A percentile compares a stretch with the other conserved stretches of the same genome.
Evolutionary conservation across 2,113 vertebrate species (phyloP).

Genomic region (Chitala chitala): DNA sequence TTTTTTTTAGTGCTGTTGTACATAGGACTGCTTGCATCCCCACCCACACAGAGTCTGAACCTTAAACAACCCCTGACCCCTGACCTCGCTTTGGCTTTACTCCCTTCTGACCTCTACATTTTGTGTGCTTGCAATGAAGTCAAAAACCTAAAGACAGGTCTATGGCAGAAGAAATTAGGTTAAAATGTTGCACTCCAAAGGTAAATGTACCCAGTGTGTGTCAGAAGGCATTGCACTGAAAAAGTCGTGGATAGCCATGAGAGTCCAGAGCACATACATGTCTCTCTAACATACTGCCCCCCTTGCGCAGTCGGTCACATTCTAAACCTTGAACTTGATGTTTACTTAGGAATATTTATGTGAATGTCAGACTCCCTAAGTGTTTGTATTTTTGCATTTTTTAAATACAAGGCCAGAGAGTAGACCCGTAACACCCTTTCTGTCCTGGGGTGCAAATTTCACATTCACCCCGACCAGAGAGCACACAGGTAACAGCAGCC

Average conservation of each 20-base stretch:
- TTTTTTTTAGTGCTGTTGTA: background rate
- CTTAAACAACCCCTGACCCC: slow-evolving; percentile 10
- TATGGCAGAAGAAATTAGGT: background rate
- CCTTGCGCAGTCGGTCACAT: background rate
- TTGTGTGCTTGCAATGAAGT: background rate
- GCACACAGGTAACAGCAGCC: background rate
- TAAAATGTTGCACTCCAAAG: background rate
- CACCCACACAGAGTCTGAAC: background rate
- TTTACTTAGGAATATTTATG: background rate
- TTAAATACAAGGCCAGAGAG: background rate
- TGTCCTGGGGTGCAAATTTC: too few relatives aligned
- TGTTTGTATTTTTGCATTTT: background rate
- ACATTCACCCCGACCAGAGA: background rate
- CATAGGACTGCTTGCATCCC: background rate
- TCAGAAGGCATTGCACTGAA: background rate
- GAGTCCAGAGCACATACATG: background rate
- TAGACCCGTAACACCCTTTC: background rate
- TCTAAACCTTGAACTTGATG: background rate
- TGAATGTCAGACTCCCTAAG: background rate
- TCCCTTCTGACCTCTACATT: background rate
- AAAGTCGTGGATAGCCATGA: too few relatives aligned
- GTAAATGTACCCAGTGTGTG: background rate
- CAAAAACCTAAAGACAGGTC: background rate
- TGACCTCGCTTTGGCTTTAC: slow-evolving; percentile 6
- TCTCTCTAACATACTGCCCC: background rate